Percentiles rank a stretch among this genome's conserved stretches.
These are phyloP conservation scores for Sandelia bainsii DNA, from an alignment of 2,797 vertebrate genomes.

Conservation along the genomic window DNA sequence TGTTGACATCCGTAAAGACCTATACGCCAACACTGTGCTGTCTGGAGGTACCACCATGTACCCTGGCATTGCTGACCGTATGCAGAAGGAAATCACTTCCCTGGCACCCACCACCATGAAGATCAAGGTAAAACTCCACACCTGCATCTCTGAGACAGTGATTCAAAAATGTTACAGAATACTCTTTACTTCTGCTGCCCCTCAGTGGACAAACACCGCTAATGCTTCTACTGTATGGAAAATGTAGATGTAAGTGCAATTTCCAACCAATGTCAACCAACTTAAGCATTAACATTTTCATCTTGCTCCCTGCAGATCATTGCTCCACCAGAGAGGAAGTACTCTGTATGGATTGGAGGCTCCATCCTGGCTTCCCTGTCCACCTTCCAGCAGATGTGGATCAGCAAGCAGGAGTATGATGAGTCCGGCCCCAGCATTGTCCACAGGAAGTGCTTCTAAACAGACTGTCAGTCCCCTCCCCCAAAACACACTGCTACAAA, in stretches of 20 bases:
- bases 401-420: constrained; percentile 90
- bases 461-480: constrained; percentile 74
- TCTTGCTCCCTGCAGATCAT: constrained; percentile 79
- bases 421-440: constrained; percentile 88
- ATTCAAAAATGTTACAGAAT: constrained; percentile 15
- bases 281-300: not conserved
- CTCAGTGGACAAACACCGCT: constrained; percentile 7
- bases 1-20: constrained; percentile 97
- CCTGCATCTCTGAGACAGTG: not conserved
- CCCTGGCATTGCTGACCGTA: constrained; percentile 96
- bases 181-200: constrained; percentile 30
- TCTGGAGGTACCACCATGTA: constrained; percentile 99
- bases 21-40: constrained; percentile 98
- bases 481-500: constrained; percentile 80
- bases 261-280: not conserved
- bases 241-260: not conserved
- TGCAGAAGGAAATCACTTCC: constrained; percentile 98
- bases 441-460: constrained; percentile 90
- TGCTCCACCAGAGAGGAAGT: constrained; percentile 88
- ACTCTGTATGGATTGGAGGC: constrained; percentile 89
- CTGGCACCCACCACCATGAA: constrained; percentile 98
- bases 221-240: not conserved
- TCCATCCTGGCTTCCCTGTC: constrained; percentile 89
- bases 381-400: constrained; percentile 91
- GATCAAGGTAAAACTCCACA: constrained; percentile 89